A percentile compares a stretch with the other conserved stretches of the same genome.
These are phyloP conservation scores for Papilio machaon DNA, from an alignment of 1,140 invertebrate genomes.

Conservation along the genomic window DNA sequence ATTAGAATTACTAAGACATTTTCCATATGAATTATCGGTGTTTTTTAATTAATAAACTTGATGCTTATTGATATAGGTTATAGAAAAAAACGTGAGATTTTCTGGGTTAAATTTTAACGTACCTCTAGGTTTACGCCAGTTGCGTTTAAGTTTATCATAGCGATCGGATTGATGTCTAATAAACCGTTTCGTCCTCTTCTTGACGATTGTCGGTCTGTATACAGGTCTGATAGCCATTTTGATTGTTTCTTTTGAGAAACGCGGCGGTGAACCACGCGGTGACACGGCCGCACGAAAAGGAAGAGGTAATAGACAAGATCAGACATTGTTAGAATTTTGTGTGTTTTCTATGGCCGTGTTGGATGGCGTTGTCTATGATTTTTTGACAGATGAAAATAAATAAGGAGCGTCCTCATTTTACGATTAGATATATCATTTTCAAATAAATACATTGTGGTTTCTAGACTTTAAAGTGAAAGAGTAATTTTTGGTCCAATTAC, in stretches of 20 bases:
- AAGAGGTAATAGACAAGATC: slow-evolving; percentile 73
- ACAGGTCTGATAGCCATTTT: slow-evolving; percentile 94
- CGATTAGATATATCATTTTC: background rate
- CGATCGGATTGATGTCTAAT: slow-evolving; percentile 98
- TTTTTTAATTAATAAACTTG: background rate
- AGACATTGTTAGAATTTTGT: slow-evolving; percentile 68
- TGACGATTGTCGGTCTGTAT: slow-evolving; percentile 94
- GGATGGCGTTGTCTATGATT: slow-evolving; percentile 40
- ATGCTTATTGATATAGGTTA: background rate
- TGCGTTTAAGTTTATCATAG: slow-evolving; percentile 94
- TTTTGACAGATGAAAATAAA: background rate
- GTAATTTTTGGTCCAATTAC: background rate
- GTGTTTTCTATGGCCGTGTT: slow-evolving; percentile 55
- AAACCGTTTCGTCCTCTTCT: slow-evolving; percentile 98
- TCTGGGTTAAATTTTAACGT: slow-evolving; percentile 41
- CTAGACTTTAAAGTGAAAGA: background rate
- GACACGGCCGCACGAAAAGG: slow-evolving; percentile 79
- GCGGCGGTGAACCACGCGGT: slow-evolving; percentile 78
- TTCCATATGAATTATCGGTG: background rate
- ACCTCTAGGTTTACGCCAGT: slow-evolving; percentile 86
- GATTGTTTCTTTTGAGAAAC: slow-evolving; percentile 66
- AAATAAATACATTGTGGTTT: background rate
- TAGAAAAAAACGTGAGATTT: slow-evolving; percentile 28
- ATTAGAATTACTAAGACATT: background rate
- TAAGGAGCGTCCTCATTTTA: background rate